Base-by-base conservation (phyloP, 2,797 vertebrate species). In the Nannoperca obscura region DNA sequence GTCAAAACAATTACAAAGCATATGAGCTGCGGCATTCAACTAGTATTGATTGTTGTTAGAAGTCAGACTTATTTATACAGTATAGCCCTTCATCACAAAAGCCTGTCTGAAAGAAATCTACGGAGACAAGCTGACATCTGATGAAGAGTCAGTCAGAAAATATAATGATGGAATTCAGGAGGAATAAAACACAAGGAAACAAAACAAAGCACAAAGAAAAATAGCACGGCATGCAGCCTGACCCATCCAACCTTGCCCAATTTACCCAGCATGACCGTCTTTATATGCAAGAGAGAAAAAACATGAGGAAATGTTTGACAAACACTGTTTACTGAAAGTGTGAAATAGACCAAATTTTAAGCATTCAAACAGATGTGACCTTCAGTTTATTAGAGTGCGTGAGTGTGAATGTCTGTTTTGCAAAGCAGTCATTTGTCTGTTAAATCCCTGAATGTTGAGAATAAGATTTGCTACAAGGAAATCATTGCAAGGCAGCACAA, bases 1-100 rank as follows among this genome's bases (percentile, higher is more conserved):
- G 58, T 64, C 24, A 66, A 78, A 47, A 34, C 42, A 70, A 54
- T 64, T 58, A 72, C 44, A 67, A 36, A 64, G 34, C 24, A 42
- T 46, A 42, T 40, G 36, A 80, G 65, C 40, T 13, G 46, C 47
- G 57, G 17, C 49, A 50, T 66, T 52, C 40, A 65, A 9, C 40
- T 75, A 9, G n/a, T 86, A 80, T 74, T 77, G 74, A 79, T 66
- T 72, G 62, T 70, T 81, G 67, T 63, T 69, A 24, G 72, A 65
- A 72, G 63, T 74, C 68, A 76, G 49, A 74, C 82, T 83, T 79
- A 89, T 81, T 86, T 79, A 88, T 58, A 46, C 57, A 67, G 62
- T 32, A 42, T 38, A 34, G 74, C 44, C 55, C 60, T 67, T 82
- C 59, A 76, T 64, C 71, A 80, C 30, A 57, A 68, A 76, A 79